These are phyloP conservation scores for Syngnathus acus DNA, from an alignment of 2,797 vertebrate species.

Conservation along the genomic window DNA sequence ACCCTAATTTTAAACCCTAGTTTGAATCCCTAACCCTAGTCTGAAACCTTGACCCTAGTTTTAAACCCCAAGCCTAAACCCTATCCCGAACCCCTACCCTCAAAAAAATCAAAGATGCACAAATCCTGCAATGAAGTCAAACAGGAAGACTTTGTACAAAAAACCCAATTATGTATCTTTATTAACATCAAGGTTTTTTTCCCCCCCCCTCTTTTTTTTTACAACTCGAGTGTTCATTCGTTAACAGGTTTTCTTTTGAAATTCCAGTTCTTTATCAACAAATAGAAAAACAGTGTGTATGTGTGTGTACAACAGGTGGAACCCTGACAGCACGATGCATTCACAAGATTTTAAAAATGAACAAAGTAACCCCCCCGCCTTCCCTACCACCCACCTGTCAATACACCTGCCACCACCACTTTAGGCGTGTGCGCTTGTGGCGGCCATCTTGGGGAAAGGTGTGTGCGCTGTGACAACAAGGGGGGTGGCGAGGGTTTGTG, in stretches of 20 bases:
- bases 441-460: conserved; percentile 14
- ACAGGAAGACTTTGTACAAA: conserved; percentile 73
- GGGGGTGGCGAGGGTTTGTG: conserved; percentile 33
- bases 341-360: conserved; percentile 95
- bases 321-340: conserved; percentile 98
- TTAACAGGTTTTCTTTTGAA: conserved; percentile 70
- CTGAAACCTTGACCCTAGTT: too few species aligned
- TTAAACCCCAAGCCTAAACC: too few species aligned
- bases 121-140: conserved; percentile 1
- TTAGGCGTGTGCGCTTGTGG: conserved; percentile 47
- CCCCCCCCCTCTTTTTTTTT: conserved; percentile 18
- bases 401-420: conserved; percentile 11
- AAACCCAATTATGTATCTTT: conserved; percentile 98
- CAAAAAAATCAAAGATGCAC: too few species aligned
- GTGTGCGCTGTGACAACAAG: conserved; percentile 21
- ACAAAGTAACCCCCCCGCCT: conserved; percentile 55
- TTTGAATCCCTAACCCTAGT: too few species aligned
- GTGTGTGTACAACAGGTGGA: conserved; percentile 87
- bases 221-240: conserved; percentile 20
- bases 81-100: too few species aligned
- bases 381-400: conserved; percentile 22
- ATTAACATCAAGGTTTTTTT: conserved; percentile 90
- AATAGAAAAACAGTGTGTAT: conserved; percentile 93
- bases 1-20: too few species aligned
- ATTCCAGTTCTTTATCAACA: conserved; percentile 88